Conservation (phyloP, 1,140 invertebrate species). For the Samia ricini region DNA sequence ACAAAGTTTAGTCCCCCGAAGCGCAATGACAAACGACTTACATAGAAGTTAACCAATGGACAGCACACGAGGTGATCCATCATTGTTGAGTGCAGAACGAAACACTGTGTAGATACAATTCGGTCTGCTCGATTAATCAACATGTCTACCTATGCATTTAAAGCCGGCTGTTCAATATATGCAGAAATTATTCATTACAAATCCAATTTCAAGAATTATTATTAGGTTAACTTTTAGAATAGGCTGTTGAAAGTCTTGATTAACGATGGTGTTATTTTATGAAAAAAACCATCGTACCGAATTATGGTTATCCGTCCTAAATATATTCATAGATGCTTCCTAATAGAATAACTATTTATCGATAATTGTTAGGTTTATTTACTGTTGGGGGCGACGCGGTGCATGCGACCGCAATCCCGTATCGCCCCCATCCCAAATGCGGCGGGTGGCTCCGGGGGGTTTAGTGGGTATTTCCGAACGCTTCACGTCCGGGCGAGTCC, state of each 20-base stretch:
- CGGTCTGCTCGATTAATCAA: conserved; percentile 57
- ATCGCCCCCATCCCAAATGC: too few species aligned
- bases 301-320: not conserved
- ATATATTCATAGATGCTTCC: not conserved
- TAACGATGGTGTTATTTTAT: not conserved
- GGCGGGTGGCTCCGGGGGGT: too few species aligned
- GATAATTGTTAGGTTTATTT: too few species aligned
- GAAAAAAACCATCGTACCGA: not conserved
- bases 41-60: conserved; percentile 20
- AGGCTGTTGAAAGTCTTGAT: not conserved
- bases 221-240: not conserved
- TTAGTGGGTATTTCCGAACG: too few species aligned
- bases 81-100: conserved; percentile 42
- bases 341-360: too few species aligned
- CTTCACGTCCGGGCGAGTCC: too few species aligned
- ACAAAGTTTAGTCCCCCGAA: not conserved
- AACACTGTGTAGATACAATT: conserved; percentile 50
- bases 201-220: not conserved
- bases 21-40: conserved; percentile 1
- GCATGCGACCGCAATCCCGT: too few species aligned
- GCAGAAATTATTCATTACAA: too few species aligned
- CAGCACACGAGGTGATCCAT: conserved; percentile 39
- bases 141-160: conserved; percentile 21
- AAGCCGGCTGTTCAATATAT: conserved; percentile 12
- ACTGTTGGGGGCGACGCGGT: too few species aligned